Conservation (phyloP, 2,888 invertebrate species). For the Toxonevra muliebris region DNA sequence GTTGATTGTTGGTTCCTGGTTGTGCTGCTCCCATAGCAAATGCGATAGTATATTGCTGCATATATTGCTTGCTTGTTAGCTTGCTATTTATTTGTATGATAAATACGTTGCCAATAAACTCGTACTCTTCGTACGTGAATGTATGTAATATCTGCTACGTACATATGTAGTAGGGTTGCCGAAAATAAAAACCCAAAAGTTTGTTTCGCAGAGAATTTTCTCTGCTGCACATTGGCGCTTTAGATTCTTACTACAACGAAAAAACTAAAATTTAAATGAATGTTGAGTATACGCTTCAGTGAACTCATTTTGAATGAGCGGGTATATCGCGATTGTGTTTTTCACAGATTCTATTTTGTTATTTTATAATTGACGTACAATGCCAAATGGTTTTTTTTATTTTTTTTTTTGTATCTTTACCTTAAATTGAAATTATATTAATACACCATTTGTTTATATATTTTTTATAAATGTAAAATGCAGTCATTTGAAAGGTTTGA, state of each 20-base stretch:
- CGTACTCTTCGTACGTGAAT: background rate
- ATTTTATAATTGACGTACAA: constrained; percentile 6
- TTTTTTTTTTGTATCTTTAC: background rate
- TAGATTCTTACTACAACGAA: background rate
- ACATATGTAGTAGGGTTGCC: background rate
- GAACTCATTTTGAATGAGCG: constrained; percentile 47
- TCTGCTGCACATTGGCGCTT: background rate
- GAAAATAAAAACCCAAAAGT: background rate
- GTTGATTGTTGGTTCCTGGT: background rate
- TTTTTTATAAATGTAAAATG: too few species aligned
- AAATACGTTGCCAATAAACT: too few species aligned
- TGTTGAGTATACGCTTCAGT: constrained; percentile 62
- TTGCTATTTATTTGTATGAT: background rate
- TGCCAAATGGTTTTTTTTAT: constrained; percentile 7
- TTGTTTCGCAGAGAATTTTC: background rate
- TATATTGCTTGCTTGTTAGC: background rate
- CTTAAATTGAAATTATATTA: too few species aligned
- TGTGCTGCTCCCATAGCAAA: background rate
- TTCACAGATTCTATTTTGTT: background rate
- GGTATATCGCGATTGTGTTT: constrained; percentile 53
- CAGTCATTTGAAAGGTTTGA: too few species aligned
- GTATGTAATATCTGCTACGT: background rate
- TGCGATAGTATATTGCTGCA: too few species aligned
- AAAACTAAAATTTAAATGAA: constrained; percentile 39
- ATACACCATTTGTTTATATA: too few species aligned